A percentile compares a stretch with the other conserved stretches of the same genome.
Evolutionary conservation across 1,140 invertebrate genomes (phyloP).

Genomic region (Parasteatoda tepidariorum): DNA sequence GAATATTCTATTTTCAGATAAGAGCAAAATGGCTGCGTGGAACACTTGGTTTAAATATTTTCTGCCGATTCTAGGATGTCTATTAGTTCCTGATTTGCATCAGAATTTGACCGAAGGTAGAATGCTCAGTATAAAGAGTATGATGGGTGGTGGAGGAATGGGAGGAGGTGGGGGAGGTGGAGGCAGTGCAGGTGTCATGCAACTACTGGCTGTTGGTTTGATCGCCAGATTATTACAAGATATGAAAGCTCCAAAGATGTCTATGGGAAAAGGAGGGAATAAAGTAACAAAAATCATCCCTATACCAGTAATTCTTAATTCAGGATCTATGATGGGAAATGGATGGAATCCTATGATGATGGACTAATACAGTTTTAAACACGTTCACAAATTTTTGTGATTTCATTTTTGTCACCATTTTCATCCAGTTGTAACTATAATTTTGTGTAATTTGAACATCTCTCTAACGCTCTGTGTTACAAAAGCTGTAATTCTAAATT

Average conservation of each 20-base stretch:
- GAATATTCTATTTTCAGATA: too few species aligned
- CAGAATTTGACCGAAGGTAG: not conserved
- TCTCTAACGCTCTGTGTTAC: too few species aligned
- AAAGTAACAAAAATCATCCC: slow-evolving; percentile 13
- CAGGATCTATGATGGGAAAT: not conserved
- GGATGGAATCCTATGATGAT: slow-evolving; percentile 2
- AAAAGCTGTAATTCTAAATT: not conserved
- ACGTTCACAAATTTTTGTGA: too few species aligned
- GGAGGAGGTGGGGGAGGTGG: not conserved
- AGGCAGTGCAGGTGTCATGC: not conserved
- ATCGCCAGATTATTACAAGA: slow-evolving; percentile 15
- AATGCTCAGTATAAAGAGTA: not conserved
- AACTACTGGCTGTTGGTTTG: not conserved
- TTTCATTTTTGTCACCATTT: too few species aligned
- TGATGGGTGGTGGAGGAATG: not conserved
- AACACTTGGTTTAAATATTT: too few species aligned
- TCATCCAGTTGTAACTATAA: too few species aligned
- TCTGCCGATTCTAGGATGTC: too few species aligned
- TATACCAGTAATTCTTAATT: not conserved
- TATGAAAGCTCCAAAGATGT: not conserved
- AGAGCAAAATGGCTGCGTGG: too few species aligned
- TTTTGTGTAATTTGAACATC: too few species aligned
- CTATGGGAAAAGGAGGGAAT: too few species aligned
- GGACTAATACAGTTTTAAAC: not conserved
- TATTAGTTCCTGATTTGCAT: too few species aligned